phyloP scores from a whole-genome alignment of 92 coral and sea anemone species.

The Nematostella vectensis region DNA sequence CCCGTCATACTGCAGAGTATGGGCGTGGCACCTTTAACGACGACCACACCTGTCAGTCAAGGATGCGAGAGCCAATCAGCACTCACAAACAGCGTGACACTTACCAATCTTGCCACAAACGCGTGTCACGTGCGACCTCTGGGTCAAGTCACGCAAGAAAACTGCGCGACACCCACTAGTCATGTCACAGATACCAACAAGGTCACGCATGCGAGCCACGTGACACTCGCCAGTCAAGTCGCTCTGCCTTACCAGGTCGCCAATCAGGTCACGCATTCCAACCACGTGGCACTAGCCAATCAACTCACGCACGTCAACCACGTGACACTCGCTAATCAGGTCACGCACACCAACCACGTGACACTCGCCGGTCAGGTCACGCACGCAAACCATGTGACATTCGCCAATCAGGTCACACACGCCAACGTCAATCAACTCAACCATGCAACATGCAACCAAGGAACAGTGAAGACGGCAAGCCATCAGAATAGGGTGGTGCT shows the following conservation, averaged over 20 bases:
- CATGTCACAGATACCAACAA: too few relatives aligned
- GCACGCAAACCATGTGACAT: too few relatives aligned
- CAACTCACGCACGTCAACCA: too few relatives aligned
- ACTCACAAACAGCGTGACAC: too few relatives aligned
- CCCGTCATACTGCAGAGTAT: slow-evolving; percentile 28
- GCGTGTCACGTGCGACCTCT: too few relatives aligned
- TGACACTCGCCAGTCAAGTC: neutral
- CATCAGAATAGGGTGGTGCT: neutral
- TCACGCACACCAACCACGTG: too few relatives aligned
- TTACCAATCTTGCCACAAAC: neutral
- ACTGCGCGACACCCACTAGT: too few relatives aligned
- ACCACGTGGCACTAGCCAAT: neutral
- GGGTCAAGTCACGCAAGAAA: neutral
- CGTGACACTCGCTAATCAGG: too few relatives aligned
- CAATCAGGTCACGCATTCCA: neutral
- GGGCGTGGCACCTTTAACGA: slow-evolving; percentile 11
- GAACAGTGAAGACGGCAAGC: neutral
- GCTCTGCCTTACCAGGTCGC: too few relatives aligned
- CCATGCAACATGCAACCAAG: neutral
- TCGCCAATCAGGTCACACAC: neutral
- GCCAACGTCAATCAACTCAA: neutral
- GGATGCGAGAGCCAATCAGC: too few relatives aligned
- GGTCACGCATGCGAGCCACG: too few relatives aligned
- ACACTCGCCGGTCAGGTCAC: neutral
- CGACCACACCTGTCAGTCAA: neutral